Conservation (phyloP, 2,888 invertebrate species). For the Bruchidius siliquastri region DNA sequence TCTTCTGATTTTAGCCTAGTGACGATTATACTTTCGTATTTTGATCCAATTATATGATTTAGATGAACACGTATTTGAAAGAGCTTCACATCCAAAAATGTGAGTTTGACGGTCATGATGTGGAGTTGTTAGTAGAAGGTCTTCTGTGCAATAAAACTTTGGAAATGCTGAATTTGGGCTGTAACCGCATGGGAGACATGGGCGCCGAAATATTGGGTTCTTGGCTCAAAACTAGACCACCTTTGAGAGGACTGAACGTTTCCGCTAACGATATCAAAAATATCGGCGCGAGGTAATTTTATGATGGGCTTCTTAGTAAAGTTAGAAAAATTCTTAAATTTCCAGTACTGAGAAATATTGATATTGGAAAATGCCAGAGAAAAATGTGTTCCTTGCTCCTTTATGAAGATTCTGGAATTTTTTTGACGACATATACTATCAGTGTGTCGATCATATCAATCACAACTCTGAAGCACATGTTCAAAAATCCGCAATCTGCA, state of each 20-base stretch:
- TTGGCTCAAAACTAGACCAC: constrained; percentile 52
- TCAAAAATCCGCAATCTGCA: no score
- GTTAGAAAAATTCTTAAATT: no score
- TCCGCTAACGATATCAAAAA: constrained; percentile 55
- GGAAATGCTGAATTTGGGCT: constrained; percentile 56
- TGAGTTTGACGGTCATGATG: constrained; percentile 56
- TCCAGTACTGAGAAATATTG: no score
- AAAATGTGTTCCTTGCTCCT: no score
- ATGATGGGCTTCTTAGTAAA: no score
- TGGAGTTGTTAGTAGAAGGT: constrained; percentile 54
- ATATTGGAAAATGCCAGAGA: no score
- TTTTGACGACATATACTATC: no score
- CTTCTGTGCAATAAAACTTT: constrained; percentile 51
- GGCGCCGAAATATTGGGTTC: constrained; percentile 53
- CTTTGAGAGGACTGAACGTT: constrained; percentile 52
- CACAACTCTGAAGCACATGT: no score
- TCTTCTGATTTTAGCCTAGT: no score
- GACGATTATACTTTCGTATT: neutral
- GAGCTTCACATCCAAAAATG: constrained; percentile 59
- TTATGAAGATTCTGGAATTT: no score
- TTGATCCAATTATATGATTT: constrained; percentile 6
- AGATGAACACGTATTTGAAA: constrained; percentile 47
- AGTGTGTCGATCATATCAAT: no score
- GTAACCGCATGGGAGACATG: constrained; percentile 57
- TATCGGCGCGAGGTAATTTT: constrained; percentile 50